phyloP scores from a whole-genome alignment of 1,140 invertebrate species.

The Zophobas atratus region DNA sequence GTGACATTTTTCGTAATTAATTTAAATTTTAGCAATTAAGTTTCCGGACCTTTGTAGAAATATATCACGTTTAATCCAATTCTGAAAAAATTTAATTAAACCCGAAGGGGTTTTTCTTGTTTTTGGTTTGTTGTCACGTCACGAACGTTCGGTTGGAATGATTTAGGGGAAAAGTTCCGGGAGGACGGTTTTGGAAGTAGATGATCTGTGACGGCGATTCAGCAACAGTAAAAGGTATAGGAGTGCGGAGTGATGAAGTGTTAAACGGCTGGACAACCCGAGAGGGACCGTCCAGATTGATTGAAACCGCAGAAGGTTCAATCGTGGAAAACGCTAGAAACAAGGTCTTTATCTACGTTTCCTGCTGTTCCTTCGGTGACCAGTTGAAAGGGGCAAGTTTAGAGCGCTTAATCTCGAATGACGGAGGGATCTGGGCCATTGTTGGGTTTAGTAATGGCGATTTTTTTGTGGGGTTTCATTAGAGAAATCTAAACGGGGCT shows the following conservation, averaged over 20 bases:
- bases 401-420: not conserved
- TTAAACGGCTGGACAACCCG: conserved; percentile 17
- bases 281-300: conserved; percentile 15
- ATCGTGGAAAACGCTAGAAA: not conserved
- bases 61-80: no score
- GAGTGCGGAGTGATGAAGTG: conserved; percentile 27
- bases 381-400: not conserved
- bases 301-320: conserved; percentile 6
- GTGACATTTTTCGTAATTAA: no score
- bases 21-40: no score
- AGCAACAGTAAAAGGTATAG: not conserved
- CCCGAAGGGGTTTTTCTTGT: no score
- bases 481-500: no score
- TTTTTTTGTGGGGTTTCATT: no score
- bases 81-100: no score
- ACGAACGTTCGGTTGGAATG: not conserved
- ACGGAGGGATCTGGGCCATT: not conserved
- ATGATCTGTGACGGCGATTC: not conserved
- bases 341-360: conserved; percentile 28
- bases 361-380: not conserved
- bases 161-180: conserved; percentile 12
- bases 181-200: not conserved
- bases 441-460: not conserved
- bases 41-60: no score
- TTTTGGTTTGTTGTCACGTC: not conserved